Conservation (phyloP, 2,113 vertebrate genomes). For the Formicarius rufipectus region DNA sequence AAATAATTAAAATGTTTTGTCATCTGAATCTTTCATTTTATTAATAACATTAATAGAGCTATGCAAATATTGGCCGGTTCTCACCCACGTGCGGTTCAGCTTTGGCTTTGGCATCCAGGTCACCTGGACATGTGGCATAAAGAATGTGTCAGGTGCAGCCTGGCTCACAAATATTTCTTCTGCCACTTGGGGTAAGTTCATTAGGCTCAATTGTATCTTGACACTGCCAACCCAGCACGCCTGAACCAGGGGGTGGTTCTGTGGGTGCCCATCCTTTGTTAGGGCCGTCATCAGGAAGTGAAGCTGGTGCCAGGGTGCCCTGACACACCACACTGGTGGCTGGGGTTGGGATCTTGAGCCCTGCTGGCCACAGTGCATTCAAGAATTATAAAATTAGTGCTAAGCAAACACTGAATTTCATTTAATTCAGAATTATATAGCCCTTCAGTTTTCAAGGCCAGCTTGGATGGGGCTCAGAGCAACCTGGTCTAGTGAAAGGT, state of each 20-base stretch:
- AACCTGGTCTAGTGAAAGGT: neutral
- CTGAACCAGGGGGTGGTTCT: neutral
- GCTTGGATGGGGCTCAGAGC: neutral
- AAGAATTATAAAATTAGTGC: neutral
- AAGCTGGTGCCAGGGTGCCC: neutral
- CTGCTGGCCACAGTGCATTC: neutral
- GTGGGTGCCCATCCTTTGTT: neutral
- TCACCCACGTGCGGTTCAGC: neutral
- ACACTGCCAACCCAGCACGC: neutral
- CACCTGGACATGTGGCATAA: neutral
- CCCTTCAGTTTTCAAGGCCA: neutral
- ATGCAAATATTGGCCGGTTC: neutral
- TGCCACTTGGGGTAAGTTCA: neutral
- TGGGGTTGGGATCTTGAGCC: neutral
- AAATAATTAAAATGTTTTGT: slow-evolving; percentile 43
- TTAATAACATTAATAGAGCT: neutral
- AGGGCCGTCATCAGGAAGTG: neutral
- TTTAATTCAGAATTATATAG: accelerated
- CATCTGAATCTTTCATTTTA: slow-evolving; percentile 12
- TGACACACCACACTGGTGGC: neutral
- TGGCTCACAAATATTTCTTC: neutral
- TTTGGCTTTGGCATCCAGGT: slow-evolving; percentile 8
- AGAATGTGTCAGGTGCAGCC: neutral
- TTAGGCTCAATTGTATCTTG: slow-evolving; percentile 34
- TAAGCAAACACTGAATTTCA: neutral